phyloP scores from a whole-genome alignment of 1,140 invertebrate genomes.

The Drosophila arizonae region DNA sequence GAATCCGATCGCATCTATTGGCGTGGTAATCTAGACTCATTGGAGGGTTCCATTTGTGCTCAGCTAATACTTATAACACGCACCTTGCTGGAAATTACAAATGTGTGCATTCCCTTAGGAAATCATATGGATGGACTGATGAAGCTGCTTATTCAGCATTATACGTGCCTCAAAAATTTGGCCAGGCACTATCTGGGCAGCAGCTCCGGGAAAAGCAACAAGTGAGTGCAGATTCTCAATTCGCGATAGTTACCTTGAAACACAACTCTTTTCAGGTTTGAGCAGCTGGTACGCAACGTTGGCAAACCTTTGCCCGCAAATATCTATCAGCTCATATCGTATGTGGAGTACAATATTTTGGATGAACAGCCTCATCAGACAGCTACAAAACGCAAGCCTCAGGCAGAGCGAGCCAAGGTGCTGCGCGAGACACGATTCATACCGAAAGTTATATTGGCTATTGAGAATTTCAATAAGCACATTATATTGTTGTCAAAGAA shows the following conservation, averaged over 20 bases:
- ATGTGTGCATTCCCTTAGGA: slow-evolving; percentile 69
- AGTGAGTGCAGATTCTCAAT: slow-evolving; percentile 46
- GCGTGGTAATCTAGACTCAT: slow-evolving; percentile 58
- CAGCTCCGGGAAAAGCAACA: slow-evolving; percentile 49
- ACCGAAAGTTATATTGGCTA: slow-evolving; percentile 85
- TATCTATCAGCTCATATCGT: slow-evolving; percentile 84
- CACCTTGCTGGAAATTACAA: slow-evolving; percentile 62
- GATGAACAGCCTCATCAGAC: slow-evolving; percentile 59
- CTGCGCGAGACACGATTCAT: slow-evolving; percentile 85
- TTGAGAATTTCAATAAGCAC: slow-evolving; percentile 86
- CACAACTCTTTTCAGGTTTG: slow-evolving; percentile 82
- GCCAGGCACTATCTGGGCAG: slow-evolving; percentile 65
- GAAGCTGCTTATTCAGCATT: slow-evolving; percentile 72
- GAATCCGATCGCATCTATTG: slow-evolving; percentile 69
- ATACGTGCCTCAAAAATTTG: slow-evolving; percentile 71
- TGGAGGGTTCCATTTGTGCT: slow-evolving; percentile 73
- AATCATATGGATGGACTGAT: slow-evolving; percentile 67
- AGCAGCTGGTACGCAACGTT: slow-evolving; percentile 84
- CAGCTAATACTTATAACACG: slow-evolving; percentile 72
- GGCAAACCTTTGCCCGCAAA: slow-evolving; percentile 84
- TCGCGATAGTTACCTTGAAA: neutral
- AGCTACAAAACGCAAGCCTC: slow-evolving; percentile 70
- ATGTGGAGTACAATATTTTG: slow-evolving; percentile 84
- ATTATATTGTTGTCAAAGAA: slow-evolving; percentile 85
- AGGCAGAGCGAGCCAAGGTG: slow-evolving; percentile 84